These are phyloP conservation scores for Empidonax traillii DNA, from an alignment of 2,113 vertebrate species.

Conservation along the genomic window DNA sequence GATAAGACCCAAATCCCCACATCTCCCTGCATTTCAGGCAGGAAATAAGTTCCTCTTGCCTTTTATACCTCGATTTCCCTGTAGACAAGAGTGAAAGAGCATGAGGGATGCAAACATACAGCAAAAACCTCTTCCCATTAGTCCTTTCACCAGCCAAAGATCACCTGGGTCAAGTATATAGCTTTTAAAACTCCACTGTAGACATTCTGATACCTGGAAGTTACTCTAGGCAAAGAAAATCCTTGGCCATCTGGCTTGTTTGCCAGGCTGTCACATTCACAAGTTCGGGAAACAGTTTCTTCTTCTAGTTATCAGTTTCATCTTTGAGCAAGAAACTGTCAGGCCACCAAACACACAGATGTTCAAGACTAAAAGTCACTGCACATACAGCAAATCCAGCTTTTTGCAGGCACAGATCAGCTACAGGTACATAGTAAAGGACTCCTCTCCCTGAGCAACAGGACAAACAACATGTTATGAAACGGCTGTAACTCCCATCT, in stretches of 20 bases:
- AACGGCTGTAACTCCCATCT: too few species aligned
- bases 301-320: not conserved
- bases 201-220: not conserved
- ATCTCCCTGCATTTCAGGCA: not conserved
- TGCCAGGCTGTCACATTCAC: not conserved
- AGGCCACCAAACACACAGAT: not conserved
- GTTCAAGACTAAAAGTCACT: not conserved
- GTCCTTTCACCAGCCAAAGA: not conserved
- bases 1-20: not conserved
- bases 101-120: not conserved
- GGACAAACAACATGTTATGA: accelerated
- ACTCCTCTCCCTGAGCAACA: not conserved
- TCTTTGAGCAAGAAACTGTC: not conserved
- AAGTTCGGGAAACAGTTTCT: not conserved
- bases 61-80: not conserved
- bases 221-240: not conserved
- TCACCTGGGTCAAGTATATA: not conserved
- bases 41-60: not conserved
- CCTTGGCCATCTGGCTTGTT: not conserved
- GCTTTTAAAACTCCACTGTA: not conserved
- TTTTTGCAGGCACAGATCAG: not conserved
- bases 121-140: not conserved
- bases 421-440: not conserved
- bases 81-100: not conserved
- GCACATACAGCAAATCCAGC: not conserved